Evolutionary conservation across 2,113 vertebrate genomes (phyloP).

Genomic region (Setophaga kirtlandii): DNA sequence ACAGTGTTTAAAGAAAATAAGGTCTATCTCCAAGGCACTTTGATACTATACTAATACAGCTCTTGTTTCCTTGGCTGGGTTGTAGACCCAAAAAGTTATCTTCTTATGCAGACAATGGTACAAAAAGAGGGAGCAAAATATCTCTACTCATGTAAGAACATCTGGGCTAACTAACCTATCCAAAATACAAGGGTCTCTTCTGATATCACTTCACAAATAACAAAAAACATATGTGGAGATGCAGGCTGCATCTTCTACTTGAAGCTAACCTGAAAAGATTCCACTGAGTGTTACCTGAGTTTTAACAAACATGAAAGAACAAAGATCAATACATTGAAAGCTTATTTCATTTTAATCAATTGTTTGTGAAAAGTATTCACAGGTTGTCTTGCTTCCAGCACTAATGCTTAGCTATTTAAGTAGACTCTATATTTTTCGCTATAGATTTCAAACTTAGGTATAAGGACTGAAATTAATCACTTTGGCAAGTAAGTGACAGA

Average conservation of each 20-base stretch:
- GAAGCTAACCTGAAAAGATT: not conserved
- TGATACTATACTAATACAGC: not conserved
- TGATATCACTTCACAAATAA: not conserved
- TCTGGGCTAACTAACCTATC: not conserved
- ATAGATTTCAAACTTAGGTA: not conserved
- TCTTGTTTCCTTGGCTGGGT: not conserved
- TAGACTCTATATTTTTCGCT: not conserved
- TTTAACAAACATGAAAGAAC: not conserved
- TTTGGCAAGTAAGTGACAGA: not conserved
- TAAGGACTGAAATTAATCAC: not conserved
- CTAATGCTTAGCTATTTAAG: not conserved
- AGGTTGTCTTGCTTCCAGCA: not conserved
- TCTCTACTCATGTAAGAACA: not conserved
- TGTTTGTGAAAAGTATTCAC: not conserved
- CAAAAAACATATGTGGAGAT: not conserved
- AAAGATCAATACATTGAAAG: not conserved
- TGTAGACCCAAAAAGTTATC: not conserved
- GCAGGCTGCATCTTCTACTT: not conserved
- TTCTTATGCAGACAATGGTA: not conserved
- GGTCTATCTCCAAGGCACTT: not conserved
- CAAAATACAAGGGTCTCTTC: not conserved
- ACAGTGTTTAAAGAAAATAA: accelerated
- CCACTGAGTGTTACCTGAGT: not conserved
- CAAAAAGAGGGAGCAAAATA: not conserved
- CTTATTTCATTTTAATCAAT: not conserved